Base-by-base conservation (phyloP, 2,797 vertebrate genomes). In the Phoebastria nigripes region DNA sequence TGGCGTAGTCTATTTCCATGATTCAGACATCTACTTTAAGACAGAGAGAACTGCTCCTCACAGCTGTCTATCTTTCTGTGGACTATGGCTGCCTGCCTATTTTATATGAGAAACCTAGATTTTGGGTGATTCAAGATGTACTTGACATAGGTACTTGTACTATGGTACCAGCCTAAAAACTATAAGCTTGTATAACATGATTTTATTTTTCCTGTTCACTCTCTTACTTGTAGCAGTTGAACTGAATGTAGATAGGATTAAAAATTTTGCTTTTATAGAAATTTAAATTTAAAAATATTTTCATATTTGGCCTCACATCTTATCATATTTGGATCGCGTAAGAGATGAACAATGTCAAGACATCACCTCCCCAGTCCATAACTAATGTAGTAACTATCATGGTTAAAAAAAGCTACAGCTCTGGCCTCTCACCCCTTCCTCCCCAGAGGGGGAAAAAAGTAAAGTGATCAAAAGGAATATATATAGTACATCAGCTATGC, bases 1-100 rank as follows among this genome's bases (percentile, higher is more conserved):
- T 77, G 37, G 39, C 22, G 28, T 62, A 87, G 47, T 66, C 56
- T 74, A 47, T 91, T 89, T 91, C 79, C 56, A 56, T 74, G 67
- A 91, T 82, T 94, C 76, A 96, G 63, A 77, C 28, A 80, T 73
- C 84, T 92, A 66, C 91, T 95, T 95, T 92, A 85, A 88, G 79
- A 81, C 26, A 87, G 26, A 37, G 35, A 71, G 37, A 87, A 84
- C 20, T 82, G 67, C 52, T 66, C 10, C 35, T 82, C 69, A 88
- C 39, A 91, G 47, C 39, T 79, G 26, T 52, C 76, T 76, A 0
- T 44, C 51, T 86, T 71, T 54, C 21, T 83, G 35, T 26, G 35
- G 14, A 44, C 71, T 87, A 18, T 15, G 28, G 12, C 20, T 80
- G 41, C 12, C 35, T 85, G 35, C 25, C 4, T 66, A 22, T 33